Evolutionary conservation across 2,797 vertebrate species (phyloP), one percentile per base, ranked within the genome.

Genomic region (Mionectes olivaceus): DNA sequence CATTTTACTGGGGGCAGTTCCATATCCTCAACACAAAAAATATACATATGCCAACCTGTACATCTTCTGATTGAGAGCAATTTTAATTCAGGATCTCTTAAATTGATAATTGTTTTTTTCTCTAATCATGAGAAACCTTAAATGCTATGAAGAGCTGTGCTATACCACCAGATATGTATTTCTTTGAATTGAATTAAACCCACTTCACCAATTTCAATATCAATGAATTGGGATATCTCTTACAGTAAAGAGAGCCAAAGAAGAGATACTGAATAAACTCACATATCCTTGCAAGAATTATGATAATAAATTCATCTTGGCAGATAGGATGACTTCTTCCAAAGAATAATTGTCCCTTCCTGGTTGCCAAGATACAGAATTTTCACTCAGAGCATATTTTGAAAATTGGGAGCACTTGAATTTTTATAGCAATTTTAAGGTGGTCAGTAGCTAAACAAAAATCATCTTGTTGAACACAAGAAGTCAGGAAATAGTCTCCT

Each of bases 301-400:
- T 55, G 61, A 77, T 79, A 90, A 93, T 86, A 84, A 91, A 91
- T 90, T 92, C 71, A 55, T 87, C 89, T 60, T 63, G 50, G 59
- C 87, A 95, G 79, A 75, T 35, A 89, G 59, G 21, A 73, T 57
- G 37, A 78, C 47, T 90, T 91, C 78, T 90, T 90, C 52, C 67
- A 69, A 47, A 83, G 63, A 49, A 84, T 69, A 90, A 93, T 22
- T 82, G 79, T 76, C 76, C 70, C 55, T 76, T 93, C n/a, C 52
- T 87, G 30, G 68, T 91, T 91, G 85, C 87, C 92, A 95, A 95
- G 79, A 86, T 74, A 93, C 56, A 81, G 69, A 92, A 86, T 78
- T 91, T 90, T 90, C 77, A 82, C 47, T 63, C 32, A 5, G 9
- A 88, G 43, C 9, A 2, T 59, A 55, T 64, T 87, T 67, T 37